phyloP scores from a whole-genome alignment of 1,140 invertebrate genomes.

The Periplaneta americana region DNA sequence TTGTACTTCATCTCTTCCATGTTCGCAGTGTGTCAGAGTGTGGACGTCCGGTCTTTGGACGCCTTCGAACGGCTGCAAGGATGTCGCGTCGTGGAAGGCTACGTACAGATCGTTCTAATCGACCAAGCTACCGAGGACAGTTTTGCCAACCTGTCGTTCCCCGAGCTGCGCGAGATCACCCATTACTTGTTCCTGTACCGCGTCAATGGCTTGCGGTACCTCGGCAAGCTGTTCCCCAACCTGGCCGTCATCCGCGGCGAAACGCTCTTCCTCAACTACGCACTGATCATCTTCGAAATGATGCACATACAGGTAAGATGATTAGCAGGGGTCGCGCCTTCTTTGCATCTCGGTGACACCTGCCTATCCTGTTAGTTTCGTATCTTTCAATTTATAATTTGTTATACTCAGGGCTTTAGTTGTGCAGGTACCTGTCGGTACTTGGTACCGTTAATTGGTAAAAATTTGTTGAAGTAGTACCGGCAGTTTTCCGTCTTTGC shows the following conservation, averaged over 20 bases:
- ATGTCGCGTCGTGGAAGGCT: slow-evolving; percentile 83
- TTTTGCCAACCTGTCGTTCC: slow-evolving; percentile 55
- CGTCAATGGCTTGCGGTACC: slow-evolving; percentile 65
- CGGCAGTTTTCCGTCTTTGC: no score
- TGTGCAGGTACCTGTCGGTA: no score
- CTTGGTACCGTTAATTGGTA: no score
- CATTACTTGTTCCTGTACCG: slow-evolving; percentile 68
- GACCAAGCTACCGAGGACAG: slow-evolving; percentile 33
- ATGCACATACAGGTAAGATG: slow-evolving; percentile 44
- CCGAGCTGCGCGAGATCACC: slow-evolving; percentile 61
- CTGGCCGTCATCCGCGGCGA: slow-evolving; percentile 86
- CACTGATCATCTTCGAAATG: slow-evolving; percentile 78
- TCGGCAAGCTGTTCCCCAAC: slow-evolving; percentile 88
- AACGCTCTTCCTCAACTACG: slow-evolving; percentile 77
- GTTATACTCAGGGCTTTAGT: no score
- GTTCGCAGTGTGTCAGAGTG: slow-evolving; percentile 59
- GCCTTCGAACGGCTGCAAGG: slow-evolving; percentile 62
- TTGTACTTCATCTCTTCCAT: no score
- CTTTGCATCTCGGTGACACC: no score
- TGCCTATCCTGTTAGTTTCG: no score
- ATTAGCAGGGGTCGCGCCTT: no score
- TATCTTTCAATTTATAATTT: no score
- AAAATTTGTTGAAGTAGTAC: no score
- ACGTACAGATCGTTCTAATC: slow-evolving; percentile 73
- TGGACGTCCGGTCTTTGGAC: slow-evolving; percentile 67